Evolutionary conservation across 2,113 vertebrate genomes (phyloP).

Genomic region (Seriola rivoliana): DNA sequence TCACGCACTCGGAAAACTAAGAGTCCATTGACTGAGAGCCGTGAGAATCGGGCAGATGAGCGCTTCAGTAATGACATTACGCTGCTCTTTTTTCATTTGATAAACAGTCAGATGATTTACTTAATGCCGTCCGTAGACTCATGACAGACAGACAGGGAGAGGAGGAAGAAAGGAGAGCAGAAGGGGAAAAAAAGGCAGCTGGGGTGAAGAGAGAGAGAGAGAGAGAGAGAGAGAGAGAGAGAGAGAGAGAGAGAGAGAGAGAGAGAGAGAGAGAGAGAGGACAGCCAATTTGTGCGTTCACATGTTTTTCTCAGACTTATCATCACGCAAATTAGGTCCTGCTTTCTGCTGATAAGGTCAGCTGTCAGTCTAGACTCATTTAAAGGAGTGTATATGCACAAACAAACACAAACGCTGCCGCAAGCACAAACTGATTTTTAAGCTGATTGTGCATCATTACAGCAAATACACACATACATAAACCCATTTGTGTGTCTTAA

Average conservation of each 20-base stretch:
- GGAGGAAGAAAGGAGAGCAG: slow-evolving; percentile 9
- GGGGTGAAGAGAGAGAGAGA: neutral
- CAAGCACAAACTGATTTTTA: slow-evolving; percentile 17
- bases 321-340: slow-evolving; percentile 68
- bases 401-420: slow-evolving; percentile 29
- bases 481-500: neutral
- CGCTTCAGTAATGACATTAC: slow-evolving; percentile 43
- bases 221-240: neutral
- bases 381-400: slow-evolving; percentile 39
- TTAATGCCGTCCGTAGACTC: slow-evolving; percentile 31
- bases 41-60: slow-evolving; percentile 35
- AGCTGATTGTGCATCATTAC: slow-evolving; percentile 40
- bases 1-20: slow-evolving; percentile 20
- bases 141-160: slow-evolving; percentile 42
- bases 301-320: slow-evolving; percentile 73
- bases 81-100: slow-evolving; percentile 33
- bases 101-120: slow-evolving; percentile 60
- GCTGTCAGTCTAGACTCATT: slow-evolving; percentile 71
- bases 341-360: slow-evolving; percentile 80
- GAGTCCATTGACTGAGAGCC: slow-evolving; percentile 36
- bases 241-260: slow-evolving; percentile 1
- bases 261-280: neutral
- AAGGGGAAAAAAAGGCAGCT: neutral
- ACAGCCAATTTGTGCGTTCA: slow-evolving; percentile 54
- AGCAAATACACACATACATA: neutral